These are phyloP conservation scores for Fregata magnificens DNA, from an alignment of 2,113 vertebrate genomes.

Conservation along the genomic window DNA sequence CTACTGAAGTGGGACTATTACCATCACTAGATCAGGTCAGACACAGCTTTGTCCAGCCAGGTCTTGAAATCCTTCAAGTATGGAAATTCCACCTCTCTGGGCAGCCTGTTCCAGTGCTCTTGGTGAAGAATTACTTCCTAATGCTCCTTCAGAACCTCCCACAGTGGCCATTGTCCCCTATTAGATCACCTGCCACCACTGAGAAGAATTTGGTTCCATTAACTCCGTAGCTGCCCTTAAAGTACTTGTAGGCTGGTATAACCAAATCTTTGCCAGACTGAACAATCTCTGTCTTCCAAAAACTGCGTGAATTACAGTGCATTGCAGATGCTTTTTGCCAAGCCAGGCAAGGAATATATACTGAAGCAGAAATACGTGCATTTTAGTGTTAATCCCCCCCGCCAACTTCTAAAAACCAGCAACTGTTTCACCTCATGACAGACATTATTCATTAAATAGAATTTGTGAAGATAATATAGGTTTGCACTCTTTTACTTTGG, in stretches of 20 bases:
- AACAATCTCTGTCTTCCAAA: background rate
- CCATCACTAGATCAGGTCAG: background rate
- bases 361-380: background rate
- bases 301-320: background rate
- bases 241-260: background rate
- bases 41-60: rapidly evolving
- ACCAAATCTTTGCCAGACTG: background rate
- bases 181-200: background rate
- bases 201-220: background rate
- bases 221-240: background rate
- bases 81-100: background rate
- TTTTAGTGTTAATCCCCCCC: background rate
- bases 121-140: background rate
- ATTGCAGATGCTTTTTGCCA: background rate
- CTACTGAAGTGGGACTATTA: background rate
- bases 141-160: background rate
- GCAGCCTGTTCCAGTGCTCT: background rate
- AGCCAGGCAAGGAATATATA: background rate
- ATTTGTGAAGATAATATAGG: background rate
- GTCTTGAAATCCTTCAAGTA: background rate
- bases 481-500: background rate
- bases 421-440: background rate
- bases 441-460: background rate
- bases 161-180: background rate
- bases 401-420: background rate